Percentiles rank a stretch among this genome's conserved stretches.
phyloP scores from a whole-genome alignment of 2,797 vertebrate genomes.

The Chloroceryle amazona region DNA sequence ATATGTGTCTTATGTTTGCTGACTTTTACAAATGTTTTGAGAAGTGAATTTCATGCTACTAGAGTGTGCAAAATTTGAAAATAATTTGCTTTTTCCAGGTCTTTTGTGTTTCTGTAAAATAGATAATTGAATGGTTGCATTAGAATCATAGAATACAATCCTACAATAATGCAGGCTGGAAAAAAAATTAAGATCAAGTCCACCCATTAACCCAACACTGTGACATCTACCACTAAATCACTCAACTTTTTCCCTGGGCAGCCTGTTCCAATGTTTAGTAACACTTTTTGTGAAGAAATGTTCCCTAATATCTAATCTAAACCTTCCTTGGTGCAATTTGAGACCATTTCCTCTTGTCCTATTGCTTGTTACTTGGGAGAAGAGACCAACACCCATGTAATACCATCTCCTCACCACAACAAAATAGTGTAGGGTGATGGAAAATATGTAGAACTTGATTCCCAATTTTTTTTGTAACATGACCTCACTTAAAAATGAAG shows the following conservation, averaged over 20 bases:
- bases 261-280: background rate
- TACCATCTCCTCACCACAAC: background rate
- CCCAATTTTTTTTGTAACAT: background rate
- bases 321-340: background rate
- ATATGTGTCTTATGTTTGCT: background rate
- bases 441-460: background rate
- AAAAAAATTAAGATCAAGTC: background rate
- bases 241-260: background rate
- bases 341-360: background rate
- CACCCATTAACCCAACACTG: background rate
- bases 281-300: background rate
- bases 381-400: background rate
- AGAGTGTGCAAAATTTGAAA: background rate
- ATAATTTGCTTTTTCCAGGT: background rate
- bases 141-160: background rate
- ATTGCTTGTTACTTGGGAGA: accelerated
- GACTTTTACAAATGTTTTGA: background rate
- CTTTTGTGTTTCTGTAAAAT: background rate
- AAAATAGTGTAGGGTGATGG: background rate
- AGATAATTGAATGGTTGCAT: background rate
- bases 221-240: background rate
- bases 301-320: background rate
- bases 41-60: background rate
- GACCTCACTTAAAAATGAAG: background rate
- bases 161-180: background rate